A percentile compares a stretch with the other conserved stretches of the same genome.
Evolutionary conservation across 2,113 vertebrate species (phyloP).

Genomic region (Gasterosteus nipponicus): DNA sequence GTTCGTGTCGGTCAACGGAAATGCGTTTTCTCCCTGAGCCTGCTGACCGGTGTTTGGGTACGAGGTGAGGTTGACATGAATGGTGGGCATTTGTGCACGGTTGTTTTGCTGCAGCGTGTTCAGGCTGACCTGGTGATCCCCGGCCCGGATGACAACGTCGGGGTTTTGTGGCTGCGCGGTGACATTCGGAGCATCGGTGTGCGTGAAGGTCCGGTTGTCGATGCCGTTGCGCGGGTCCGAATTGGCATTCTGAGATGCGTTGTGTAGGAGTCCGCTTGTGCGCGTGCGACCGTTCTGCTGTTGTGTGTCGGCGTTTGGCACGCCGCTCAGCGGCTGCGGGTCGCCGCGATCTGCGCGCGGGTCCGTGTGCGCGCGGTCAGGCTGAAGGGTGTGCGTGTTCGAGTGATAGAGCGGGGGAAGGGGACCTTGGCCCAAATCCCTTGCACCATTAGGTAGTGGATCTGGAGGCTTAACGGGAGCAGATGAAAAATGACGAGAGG

Average conservation of each 20-base stretch:
- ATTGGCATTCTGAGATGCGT: constrained; percentile 55
- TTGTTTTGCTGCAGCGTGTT: constrained; percentile 61
- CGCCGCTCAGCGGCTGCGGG: constrained; percentile 36
- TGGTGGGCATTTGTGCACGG: constrained; percentile 66
- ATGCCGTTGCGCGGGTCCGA: constrained; percentile 58
- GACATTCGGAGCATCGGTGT: constrained; percentile 42
- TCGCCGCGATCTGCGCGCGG: constrained; percentile 27
- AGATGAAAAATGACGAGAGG: constrained; percentile 50
- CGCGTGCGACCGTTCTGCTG: constrained; percentile 41
- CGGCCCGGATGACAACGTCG: constrained; percentile 75
- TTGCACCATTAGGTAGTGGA: constrained; percentile 50
- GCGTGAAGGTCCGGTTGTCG: constrained; percentile 63
- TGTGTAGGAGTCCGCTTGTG: constrained; percentile 46
- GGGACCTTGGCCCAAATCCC: constrained; percentile 52
- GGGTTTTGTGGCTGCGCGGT: constrained; percentile 65
- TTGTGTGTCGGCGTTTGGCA: constrained; percentile 32
- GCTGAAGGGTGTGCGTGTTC: constrained; percentile 15
- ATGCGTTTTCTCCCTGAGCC: constrained; percentile 37
- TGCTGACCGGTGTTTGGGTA: constrained; percentile 52
- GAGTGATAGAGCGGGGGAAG: constrained; percentile 53
- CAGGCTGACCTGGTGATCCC: constrained; percentile 67
- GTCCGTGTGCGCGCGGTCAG: constrained; percentile 19
- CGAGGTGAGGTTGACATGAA: constrained; percentile 79
- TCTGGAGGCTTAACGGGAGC: constrained; percentile 63
- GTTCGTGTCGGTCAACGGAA: constrained; percentile 21